Conservation (phyloP, 1,140 invertebrate species). For the Pseudomyrmex pallidus region DNA sequence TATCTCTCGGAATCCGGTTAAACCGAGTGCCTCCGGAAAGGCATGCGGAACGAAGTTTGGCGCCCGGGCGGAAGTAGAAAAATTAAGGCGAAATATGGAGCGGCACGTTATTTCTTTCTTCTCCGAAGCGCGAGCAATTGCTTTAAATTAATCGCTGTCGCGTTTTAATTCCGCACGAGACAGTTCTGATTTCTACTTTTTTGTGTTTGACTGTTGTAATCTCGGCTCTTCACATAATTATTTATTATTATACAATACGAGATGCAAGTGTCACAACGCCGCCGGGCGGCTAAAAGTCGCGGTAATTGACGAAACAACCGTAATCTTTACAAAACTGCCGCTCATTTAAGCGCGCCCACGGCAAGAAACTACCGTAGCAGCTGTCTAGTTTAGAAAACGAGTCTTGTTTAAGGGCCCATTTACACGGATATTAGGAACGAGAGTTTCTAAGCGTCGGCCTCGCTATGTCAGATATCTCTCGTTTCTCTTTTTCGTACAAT, state of each 20-base stretch:
- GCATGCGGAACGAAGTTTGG: constrained; percentile 56
- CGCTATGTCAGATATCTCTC: background rate
- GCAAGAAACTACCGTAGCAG: constrained; percentile 67
- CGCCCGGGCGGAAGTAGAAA: constrained; percentile 45
- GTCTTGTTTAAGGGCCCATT: constrained; percentile 65
- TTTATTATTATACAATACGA: too few species aligned
- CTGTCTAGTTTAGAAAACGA: constrained; percentile 55
- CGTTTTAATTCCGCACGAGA: constrained; percentile 1
- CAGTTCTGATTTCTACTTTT: background rate
- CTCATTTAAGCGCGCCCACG: constrained; percentile 1
- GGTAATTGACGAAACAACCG: background rate
- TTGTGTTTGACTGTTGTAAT: background rate
- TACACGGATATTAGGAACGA: constrained; percentile 71
- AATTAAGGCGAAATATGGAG: constrained; percentile 56
- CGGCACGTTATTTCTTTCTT: constrained; percentile 19
- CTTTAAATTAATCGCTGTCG: background rate
- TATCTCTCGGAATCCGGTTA: constrained; percentile 53
- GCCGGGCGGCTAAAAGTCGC: background rate
- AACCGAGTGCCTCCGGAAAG: constrained; percentile 58
- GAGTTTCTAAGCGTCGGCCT: constrained; percentile 44
- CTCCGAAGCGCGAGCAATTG: constrained; percentile 14
- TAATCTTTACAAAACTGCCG: constrained; percentile 5
- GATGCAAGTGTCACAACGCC: too few species aligned
- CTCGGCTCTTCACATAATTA: background rate
- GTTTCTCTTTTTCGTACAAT: background rate